Percentiles rank a stretch among this genome's conserved stretches.
Evolutionary conservation across 2,888 invertebrate genomes (phyloP).

Genomic region (Drosophila koepferae): DNA sequence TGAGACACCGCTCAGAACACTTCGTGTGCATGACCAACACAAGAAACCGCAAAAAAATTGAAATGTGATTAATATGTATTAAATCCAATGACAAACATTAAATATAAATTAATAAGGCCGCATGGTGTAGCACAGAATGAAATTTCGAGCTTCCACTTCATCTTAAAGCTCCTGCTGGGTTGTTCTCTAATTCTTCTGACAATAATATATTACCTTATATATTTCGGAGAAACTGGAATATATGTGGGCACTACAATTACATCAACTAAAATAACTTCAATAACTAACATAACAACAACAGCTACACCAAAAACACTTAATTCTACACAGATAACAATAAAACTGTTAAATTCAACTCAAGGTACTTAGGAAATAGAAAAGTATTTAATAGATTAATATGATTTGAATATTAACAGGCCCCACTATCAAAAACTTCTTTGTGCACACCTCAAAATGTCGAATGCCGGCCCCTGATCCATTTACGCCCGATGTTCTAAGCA

Average conservation of each 20-base stretch:
- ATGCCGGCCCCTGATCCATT: slow-evolving; percentile 88
- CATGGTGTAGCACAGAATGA: background rate
- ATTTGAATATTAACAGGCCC: slow-evolving; percentile 3
- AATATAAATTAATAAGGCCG: slow-evolving; percentile 19
- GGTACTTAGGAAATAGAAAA: background rate
- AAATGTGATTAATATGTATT: background rate
- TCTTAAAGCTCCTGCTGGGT: slow-evolving; percentile 2
- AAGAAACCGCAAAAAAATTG: no score
- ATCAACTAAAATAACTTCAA: no score
- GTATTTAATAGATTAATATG: background rate
- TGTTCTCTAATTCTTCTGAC: slow-evolving; percentile 4
- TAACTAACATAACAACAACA: background rate
- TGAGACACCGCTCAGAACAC: slow-evolving; percentile 5
- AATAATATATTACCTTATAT: slow-evolving; percentile 13
- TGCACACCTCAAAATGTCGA: slow-evolving; percentile 87
- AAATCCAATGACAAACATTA: slow-evolving; percentile 26
- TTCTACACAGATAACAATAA: background rate
- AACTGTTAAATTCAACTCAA: background rate
- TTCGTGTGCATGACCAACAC: background rate
- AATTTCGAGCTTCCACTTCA: background rate
- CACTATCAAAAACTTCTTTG: slow-evolving; percentile 61
- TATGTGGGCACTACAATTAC: background rate
- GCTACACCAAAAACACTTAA: background rate
- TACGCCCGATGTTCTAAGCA: slow-evolving; percentile 85
- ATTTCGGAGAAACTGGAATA: background rate